Evolutionary conservation across 2,113 vertebrate species (phyloP), one percentile per base, ranked within the genome.

Genomic region (Lycaon pictus): DNA sequence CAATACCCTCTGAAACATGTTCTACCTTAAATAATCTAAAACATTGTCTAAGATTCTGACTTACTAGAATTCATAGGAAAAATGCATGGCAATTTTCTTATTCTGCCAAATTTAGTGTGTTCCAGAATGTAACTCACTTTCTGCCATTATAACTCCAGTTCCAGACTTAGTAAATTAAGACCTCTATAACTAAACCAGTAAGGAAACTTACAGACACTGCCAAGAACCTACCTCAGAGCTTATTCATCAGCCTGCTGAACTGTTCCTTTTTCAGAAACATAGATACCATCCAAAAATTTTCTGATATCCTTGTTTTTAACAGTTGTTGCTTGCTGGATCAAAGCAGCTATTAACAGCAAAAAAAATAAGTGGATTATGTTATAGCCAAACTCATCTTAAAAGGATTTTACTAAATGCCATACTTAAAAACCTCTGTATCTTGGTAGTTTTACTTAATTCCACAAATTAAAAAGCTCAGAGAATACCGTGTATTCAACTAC

Each of bases 231-330:
- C 99, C 98, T 88, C 25, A 32, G 17, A 95, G 74, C 56, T 98
- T 98, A 99, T 82, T 99, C 99, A 82, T 98, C 98, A 67, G 98
- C 96, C 97, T 98, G 98, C 96, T 99, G 98, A 80, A 99, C 99
- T 96, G 99, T 99, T 97, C 99, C 99, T 97, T 99, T 99, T 98
- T 99, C 99, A 0, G 99, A 99, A 92, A 99, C 98, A 60, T 99
- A 99, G 97, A 99, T 99, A 86, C 99, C 99, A 32, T 99, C 99
- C 99, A 99, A 98, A 98, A 99, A 99, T 94, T 99, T 99, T 65
- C 99, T 98, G 98, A 99, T 99, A 99, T 99, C 99, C 98, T 99
- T 99, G 98, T 99, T 99, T 99, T 99, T 99, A 92, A 99, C 99
- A 89, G 99, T 99, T 92, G 99, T 99, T 92, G 99, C 99, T 98